Evolutionary conservation across 2,797 vertebrate species (phyloP), one percentile per base, ranked within the genome.

Genomic region (Nannoperca obscura): DNA sequence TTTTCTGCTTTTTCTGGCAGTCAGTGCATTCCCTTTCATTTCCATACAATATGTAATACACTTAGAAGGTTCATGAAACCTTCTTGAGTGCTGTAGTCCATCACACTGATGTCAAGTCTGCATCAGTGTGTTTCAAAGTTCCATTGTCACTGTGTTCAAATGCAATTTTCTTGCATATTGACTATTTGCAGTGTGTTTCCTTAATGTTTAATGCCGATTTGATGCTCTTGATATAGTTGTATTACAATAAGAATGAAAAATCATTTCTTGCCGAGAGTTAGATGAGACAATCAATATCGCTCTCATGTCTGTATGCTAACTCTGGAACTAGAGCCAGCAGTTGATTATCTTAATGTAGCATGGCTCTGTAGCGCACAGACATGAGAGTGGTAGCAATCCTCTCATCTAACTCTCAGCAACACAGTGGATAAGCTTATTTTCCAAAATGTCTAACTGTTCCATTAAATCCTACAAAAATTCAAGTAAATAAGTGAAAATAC

Each of bases 81-180:
- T n/a, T 19, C 24, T 44, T 57, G 34, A 20, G 20, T 17, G n/a
- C 7, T 36, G 9, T 14, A 10, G 38, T 46, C 20, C 57, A 46
- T 61, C 42, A 70, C 52, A 49, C 3, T 47, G 65, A 63, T 30
- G 59, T 40, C 15, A 49, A 58, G 17, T n/a, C 44, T 32, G 24
- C 53, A 30, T 47, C 3, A 53, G 24, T 24, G 24, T 24, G 17
- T 50, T 68, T n/a, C 15, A 58, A 34, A 40, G 2, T 44, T 20
- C 30, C 20, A 36, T 40, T 14, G 24, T 54, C 32, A 15, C 44
- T 42, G 22, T 50, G 9, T 60, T 14, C 38, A 2, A 50, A 59
- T 9, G 44, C 52, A 44, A 10, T 2, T 30, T 46, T 36, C 3
- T 0, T 13, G 17, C 30, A 15, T 36, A 1, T n/a, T 13, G 0